Conservation (phyloP, 2,113 vertebrate species). For the Irena cyanogastra region DNA sequence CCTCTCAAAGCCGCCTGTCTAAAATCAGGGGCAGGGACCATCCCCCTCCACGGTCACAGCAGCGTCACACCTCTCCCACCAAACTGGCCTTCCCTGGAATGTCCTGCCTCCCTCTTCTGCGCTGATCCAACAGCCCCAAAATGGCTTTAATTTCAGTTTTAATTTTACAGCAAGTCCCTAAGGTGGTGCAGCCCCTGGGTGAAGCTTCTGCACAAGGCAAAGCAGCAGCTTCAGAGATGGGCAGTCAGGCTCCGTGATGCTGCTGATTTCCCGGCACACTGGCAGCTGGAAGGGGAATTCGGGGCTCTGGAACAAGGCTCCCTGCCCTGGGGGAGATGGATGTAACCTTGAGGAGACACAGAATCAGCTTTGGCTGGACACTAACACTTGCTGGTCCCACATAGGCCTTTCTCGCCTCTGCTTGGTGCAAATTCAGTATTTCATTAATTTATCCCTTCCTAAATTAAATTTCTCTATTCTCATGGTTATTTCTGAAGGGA, state of each 20-base stretch:
- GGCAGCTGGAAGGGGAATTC: background rate
- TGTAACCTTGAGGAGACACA: background rate
- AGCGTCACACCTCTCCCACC: background rate
- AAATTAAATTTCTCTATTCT: background rate
- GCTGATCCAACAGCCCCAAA: background rate
- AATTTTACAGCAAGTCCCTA: background rate
- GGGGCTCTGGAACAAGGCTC: background rate
- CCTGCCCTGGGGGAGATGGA: background rate
- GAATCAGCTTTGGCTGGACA: background rate
- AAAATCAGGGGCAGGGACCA: fast-evolving
- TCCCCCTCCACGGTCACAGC: background rate
- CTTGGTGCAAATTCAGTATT: background rate
- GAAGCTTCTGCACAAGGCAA: background rate
- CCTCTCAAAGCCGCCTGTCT: background rate
- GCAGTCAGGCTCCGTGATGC: fast-evolving
- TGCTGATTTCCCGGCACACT: fast-evolving
- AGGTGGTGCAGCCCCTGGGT: background rate
- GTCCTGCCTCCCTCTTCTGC: background rate
- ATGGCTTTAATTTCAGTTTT: background rate
- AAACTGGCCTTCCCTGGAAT: fast-evolving
- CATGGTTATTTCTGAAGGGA: background rate
- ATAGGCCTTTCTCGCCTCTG: background rate
- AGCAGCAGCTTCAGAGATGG: background rate
- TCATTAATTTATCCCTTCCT: background rate
- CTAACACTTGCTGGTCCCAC: background rate